A percentile compares a stretch with the other conserved stretches of the same genome.
These are phyloP conservation scores for Nesidiocoris tenuis DNA, from an alignment of 2,888 invertebrate genomes.

Conservation along the genomic window DNA sequence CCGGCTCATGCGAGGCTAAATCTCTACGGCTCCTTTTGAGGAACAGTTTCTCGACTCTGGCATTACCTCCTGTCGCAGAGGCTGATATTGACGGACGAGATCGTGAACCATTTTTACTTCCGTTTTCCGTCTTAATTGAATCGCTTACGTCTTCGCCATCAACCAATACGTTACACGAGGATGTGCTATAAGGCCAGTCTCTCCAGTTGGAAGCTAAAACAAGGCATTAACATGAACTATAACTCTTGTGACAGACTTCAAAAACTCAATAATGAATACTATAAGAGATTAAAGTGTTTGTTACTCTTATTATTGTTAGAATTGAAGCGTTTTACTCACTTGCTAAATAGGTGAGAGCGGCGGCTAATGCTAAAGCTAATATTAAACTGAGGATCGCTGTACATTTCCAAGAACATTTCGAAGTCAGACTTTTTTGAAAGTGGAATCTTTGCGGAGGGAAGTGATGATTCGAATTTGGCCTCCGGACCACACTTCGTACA, in stretches of 20 bases:
- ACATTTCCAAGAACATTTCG: slow-evolving; percentile 89
- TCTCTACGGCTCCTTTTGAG: slow-evolving; percentile 65
- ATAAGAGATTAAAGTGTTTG: no score
- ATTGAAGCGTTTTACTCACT: slow-evolving; percentile 68
- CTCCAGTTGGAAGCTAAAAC: slow-evolving; percentile 73
- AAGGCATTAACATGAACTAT: not conserved
- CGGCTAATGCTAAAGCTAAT: slow-evolving; percentile 76
- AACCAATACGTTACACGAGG: slow-evolving; percentile 80
- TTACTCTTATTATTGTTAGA: no score
- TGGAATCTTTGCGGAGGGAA: slow-evolving; percentile 75
- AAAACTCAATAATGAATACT: no score
- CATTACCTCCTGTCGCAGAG: slow-evolving; percentile 59
- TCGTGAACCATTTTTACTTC: slow-evolving; percentile 60
- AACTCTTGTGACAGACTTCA: no score
- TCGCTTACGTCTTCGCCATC: slow-evolving; percentile 53
- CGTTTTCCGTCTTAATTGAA: slow-evolving; percentile 48
- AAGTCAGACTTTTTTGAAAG: slow-evolving; percentile 81
- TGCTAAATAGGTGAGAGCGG: slow-evolving; percentile 82
- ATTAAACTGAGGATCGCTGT: slow-evolving; percentile 85
- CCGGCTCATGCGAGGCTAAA: slow-evolving; percentile 63
- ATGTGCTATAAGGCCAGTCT: slow-evolving; percentile 81
- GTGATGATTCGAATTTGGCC: slow-evolving; percentile 70
- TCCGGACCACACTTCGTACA: slow-evolving; percentile 69
- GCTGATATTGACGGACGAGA: slow-evolving; percentile 60
- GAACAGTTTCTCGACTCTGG: not conserved